Base-by-base conservation (phyloP, 2,113 vertebrate genomes). In the Arothron firmamentum region DNA sequence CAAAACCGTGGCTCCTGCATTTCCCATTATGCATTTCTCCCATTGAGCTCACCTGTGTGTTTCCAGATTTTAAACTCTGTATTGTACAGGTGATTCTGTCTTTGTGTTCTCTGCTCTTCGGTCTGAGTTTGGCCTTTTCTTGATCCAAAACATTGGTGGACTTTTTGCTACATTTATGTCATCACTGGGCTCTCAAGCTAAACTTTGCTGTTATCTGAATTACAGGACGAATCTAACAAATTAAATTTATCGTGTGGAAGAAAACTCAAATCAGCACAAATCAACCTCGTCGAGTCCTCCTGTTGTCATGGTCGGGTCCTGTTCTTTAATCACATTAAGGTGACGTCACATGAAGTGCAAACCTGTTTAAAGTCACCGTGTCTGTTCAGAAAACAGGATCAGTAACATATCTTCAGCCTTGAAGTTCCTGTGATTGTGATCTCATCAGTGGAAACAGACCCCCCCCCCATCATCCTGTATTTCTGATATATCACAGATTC, bases 381-480 rank as follows among this genome's bases (percentile, higher is more conserved):
- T 49, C 14, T 45, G 14, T 16, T 49, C 47, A 18, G 47, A 49
- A 15, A 19, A 49, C 74, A 56, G 49, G 17, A 18, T 48, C 14
- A 2, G 20, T 38, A 17, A 13, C 31, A 59, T 60, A 69, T 64
- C 58, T 74, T 87, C 45, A 43, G 52, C 78, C 81, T 70, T 81
- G 59, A 73, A 74, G 61, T 66, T 62, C 82, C 78, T 82, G 85
- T 88, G 84, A 76, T 85, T 73, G 87, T 90, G 80, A 87, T 79
- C 84, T 85, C 88, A 87, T 85, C 25, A 28, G 25, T 28, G 25
- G 25, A 28, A 28, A 28, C 2, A 28, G 25, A 28, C 79, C 61
- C 84, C 72, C 79, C 61, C 84, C 72, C 72, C 79, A 77, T 78
- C 81, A 81, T 79, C 75, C 81, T 70, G 78, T 78, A 80, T 65